phyloP scores from a whole-genome alignment of 2,797 vertebrate genomes.

The Sitta carolinensis region DNA sequence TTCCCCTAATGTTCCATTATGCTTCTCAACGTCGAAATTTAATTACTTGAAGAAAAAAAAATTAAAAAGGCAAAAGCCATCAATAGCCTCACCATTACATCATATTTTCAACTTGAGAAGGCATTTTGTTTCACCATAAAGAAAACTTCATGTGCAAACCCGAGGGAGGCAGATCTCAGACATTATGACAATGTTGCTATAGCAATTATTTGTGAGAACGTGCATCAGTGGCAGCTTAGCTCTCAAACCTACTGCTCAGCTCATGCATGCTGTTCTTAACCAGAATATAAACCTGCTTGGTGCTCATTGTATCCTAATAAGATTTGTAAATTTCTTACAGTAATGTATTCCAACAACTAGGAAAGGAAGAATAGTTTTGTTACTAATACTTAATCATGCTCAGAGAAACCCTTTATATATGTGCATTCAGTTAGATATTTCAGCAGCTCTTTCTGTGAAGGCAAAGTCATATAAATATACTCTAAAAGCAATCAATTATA shows the following conservation, averaged over 20 bases:
- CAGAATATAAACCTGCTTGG: conserved; percentile 51
- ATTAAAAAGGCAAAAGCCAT: neutral
- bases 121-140: conserved; percentile 67
- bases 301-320: conserved; percentile 31
- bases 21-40: conserved; percentile 55
- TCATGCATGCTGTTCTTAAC: conserved; percentile 42
- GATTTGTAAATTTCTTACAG: conserved; percentile 56
- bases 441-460: neutral
- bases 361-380: conserved; percentile 2
- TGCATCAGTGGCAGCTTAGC: conserved; percentile 42
- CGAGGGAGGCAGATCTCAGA: conserved; percentile 64
- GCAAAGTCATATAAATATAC: conserved; percentile 1
- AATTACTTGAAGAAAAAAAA: conserved; percentile 54
- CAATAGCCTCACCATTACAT: conserved; percentile 3
- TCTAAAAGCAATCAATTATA: neutral
- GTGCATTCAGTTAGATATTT: neutral
- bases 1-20: conserved; percentile 49
- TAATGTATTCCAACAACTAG: conserved; percentile 33
- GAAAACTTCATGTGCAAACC: conserved; percentile 70
- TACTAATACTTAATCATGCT: neutral
- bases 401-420: neutral
- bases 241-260: conserved; percentile 42
- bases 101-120: conserved; percentile 56
- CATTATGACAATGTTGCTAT: conserved; percentile 72
- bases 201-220: conserved; percentile 70